Evolutionary conservation across 2,113 vertebrate genomes (phyloP).

Genomic region (Barbus barbus): DNA sequence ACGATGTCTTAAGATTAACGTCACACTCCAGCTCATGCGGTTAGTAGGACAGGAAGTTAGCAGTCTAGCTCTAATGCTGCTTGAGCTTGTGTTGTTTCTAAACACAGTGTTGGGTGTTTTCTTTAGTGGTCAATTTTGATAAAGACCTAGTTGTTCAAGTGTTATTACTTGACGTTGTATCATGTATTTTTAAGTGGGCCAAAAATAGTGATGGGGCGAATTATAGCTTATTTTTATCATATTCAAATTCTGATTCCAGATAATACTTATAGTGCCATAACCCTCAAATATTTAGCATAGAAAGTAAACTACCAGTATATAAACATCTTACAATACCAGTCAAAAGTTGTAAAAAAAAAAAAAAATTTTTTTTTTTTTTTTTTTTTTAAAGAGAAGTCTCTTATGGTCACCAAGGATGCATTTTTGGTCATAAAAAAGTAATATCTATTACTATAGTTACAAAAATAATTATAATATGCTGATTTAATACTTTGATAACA

Average conservation of each 20-base stretch:
- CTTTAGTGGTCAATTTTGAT: neutral
- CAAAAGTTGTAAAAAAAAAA: no score
- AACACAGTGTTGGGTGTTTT: neutral
- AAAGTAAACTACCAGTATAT: neutral
- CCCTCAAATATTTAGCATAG: neutral
- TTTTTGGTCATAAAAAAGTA: neutral
- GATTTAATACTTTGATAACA: neutral
- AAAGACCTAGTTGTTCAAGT: neutral
- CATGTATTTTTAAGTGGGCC: neutral
- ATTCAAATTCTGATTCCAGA: neutral
- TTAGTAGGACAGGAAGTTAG: conserved; percentile 44
- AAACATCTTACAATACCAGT: neutral
- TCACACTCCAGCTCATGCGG: conserved; percentile 3
- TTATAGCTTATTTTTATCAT: neutral
- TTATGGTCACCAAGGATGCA: neutral
- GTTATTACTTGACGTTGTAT: neutral
- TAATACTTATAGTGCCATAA: neutral
- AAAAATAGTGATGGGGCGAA: neutral
- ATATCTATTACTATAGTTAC: neutral
- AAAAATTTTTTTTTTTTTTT: neutral
- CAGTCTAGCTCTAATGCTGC: conserved; percentile 1
- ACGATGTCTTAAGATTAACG: conserved; percentile 25
- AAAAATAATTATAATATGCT: neutral
- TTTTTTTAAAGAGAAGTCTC: neutral
- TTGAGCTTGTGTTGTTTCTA: neutral